These are phyloP conservation scores for Paramormyrops kingsleyae DNA, from an alignment of 2,113 vertebrate species.

Conservation along the genomic window DNA sequence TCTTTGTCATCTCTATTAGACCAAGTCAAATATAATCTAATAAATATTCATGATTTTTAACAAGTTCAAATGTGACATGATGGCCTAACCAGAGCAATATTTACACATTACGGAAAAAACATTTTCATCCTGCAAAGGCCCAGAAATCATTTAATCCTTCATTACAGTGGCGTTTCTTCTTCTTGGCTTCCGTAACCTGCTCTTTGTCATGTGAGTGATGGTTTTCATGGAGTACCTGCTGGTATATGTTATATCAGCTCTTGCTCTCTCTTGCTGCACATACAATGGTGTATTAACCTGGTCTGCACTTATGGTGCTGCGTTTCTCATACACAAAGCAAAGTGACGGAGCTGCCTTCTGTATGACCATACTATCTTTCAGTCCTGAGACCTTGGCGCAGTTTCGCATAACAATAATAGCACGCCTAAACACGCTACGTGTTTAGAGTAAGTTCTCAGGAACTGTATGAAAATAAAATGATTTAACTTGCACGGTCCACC, in stretches of 20 bases:
- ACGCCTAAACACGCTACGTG: not conserved
- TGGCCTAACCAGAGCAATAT: not conserved
- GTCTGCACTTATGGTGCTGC: not conserved
- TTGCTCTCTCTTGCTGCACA: too few relatives aligned
- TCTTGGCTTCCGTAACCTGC: not conserved
- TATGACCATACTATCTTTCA: too few relatives aligned
- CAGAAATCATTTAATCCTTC: not conserved
- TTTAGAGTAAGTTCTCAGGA: not conserved
- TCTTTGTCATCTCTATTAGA: slow-evolving; percentile 14
- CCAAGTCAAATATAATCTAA: slow-evolving; percentile 8
- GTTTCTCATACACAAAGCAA: not conserved
- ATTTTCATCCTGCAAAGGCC: not conserved
- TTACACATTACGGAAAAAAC: not conserved
- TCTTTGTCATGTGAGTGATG: not conserved
- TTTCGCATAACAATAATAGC: not conserved
- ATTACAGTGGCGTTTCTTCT: not conserved
- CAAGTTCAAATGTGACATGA: slow-evolving; percentile 11
- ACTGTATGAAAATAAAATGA: not conserved
- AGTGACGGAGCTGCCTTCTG: not conserved
- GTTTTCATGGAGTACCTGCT: not conserved
- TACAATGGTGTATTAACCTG: not conserved
- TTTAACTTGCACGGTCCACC: not conserved
- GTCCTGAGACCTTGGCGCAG: not conserved
- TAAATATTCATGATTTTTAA: not conserved
- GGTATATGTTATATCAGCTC: not conserved